Evolutionary conservation across 2,888 invertebrate species (phyloP), one percentile per base, ranked within the genome.

Genomic region (Euspilapteryx auroguttella): DNA sequence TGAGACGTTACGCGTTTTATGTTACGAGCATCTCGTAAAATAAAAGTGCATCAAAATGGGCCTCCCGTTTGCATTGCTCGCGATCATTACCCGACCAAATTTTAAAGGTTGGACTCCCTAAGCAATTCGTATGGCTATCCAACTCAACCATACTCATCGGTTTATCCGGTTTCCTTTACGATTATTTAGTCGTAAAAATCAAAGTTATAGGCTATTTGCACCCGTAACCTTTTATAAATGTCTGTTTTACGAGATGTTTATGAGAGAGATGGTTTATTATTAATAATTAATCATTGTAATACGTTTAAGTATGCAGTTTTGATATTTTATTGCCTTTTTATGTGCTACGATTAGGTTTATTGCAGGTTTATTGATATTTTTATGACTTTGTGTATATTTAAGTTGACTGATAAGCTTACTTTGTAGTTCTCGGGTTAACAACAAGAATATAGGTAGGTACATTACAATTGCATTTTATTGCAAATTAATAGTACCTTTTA

Each of bases 171-270:
- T 63, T 69, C 73, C 64, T 76, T 76, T 77, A 77, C 77, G 77
- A 76, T 76, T 77, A 77, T 77, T 76, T 76, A 77, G 76, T 76
- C 75, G 73, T 77, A 77, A 77, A 77, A 77, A 76, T 77, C 76
- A 76, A 76, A 76, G 76, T 76, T 73, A 76, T 73, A 65, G 76
- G 59, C 73, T 73, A 75, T 76, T 76, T 73, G 71, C 71, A 66
- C 47, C 56, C 58, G 68, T 71, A 66, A 75, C 58, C 64, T 71
- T 73, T 69, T 73, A 69, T 71, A 73, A 75, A 75, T 73, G 68
- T 71, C 66, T 71, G 69, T 75, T 73, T 73, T 69, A 73, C 63
- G 73, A 65, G 55, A 35, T 37, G 35, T 36, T 37, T 37, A 37
- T 30, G 33, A 65, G 55, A 51, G 54, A 51, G 53, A 29, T 62